Evolutionary conservation across 2,888 invertebrate genomes (phyloP).

Genomic region (Eudiplozoon nipponicum): DNA sequence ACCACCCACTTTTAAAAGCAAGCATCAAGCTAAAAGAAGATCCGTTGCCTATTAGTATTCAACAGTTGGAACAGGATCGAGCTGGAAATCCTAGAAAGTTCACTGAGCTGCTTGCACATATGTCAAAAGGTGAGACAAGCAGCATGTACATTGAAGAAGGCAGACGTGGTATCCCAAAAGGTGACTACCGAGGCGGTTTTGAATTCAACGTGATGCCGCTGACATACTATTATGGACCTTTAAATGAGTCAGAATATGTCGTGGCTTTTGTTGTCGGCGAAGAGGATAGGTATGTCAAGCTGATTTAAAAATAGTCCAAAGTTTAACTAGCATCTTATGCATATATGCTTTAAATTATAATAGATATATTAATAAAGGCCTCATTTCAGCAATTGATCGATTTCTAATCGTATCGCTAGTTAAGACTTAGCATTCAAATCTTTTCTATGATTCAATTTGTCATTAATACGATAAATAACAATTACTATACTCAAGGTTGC

Average conservation of each 20-base stretch:
- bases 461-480: too few relatives aligned
- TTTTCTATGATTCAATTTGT: too few relatives aligned
- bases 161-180: slow-evolving; percentile 16
- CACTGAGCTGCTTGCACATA: slow-evolving; percentile 21
- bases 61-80: slow-evolving; percentile 24
- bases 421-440: too few relatives aligned
- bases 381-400: too few relatives aligned
- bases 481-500: too few relatives aligned
- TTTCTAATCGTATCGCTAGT: too few relatives aligned
- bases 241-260: slow-evolving; percentile 25
- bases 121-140: slow-evolving; percentile 16
- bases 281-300: too few relatives aligned
- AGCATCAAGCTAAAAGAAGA: slow-evolving; percentile 27
- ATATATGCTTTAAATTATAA: too few relatives aligned
- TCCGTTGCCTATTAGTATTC: slow-evolving; percentile 27
- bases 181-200: slow-evolving; percentile 17
- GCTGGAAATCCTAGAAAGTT: slow-evolving; percentile 25
- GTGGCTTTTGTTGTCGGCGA: slow-evolving; percentile 27
- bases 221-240: slow-evolving; percentile 26
- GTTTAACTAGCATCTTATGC: too few relatives aligned
- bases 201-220: slow-evolving; percentile 18
- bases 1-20: slow-evolving; percentile 26
- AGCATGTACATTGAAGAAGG: slow-evolving; percentile 14
- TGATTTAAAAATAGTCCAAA: too few relatives aligned
- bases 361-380: too few relatives aligned